These are phyloP conservation scores for Acipenser ruthenus DNA, from an alignment of 2,797 vertebrate species.

Conservation along the genomic window DNA sequence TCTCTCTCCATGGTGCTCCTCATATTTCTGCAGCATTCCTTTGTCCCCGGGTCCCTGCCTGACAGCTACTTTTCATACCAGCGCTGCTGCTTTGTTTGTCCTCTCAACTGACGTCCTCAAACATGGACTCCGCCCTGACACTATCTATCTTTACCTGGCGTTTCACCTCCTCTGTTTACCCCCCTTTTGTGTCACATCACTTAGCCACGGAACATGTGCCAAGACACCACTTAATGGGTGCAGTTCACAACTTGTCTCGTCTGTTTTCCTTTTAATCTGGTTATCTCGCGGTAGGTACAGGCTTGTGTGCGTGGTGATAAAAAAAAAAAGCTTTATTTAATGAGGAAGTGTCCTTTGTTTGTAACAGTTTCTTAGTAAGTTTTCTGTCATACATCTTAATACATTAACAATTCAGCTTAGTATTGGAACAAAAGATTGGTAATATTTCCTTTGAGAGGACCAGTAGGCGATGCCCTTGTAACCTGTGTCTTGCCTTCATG, in stretches of 20 bases:
- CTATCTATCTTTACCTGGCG: conserved; percentile 58
- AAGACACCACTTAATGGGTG: conserved; percentile 50
- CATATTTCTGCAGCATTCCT: conserved; percentile 35
- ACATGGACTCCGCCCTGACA: conserved; percentile 42
- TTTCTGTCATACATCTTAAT: too few relatives aligned
- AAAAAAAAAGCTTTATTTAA: too few relatives aligned
- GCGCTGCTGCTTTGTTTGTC: conserved; percentile 43
- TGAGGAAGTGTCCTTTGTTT: too few relatives aligned
- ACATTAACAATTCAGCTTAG: too few relatives aligned
- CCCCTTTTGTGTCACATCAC: conserved; percentile 47
- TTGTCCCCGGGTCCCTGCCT: conserved; percentile 42
- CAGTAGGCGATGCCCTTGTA: too few relatives aligned
- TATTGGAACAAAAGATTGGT: too few relatives aligned
- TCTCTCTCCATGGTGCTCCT: conserved; percentile 41
- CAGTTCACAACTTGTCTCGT: conserved; percentile 49
- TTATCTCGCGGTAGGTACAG: conserved; percentile 34
- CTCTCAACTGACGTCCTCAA: conserved; percentile 42
- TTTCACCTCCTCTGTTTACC: conserved; percentile 59
- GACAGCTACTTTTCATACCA: conserved; percentile 43
- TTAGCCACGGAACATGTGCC: conserved; percentile 37
- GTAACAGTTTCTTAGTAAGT: too few relatives aligned
- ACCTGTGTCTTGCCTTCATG: too few relatives aligned
- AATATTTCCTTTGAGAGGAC: too few relatives aligned
- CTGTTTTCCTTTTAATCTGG: conserved; percentile 45
- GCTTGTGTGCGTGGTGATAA: too few relatives aligned